Evolutionary conservation across 1,140 invertebrate genomes (phyloP).

Genomic region (Drosophila sucinea): DNA sequence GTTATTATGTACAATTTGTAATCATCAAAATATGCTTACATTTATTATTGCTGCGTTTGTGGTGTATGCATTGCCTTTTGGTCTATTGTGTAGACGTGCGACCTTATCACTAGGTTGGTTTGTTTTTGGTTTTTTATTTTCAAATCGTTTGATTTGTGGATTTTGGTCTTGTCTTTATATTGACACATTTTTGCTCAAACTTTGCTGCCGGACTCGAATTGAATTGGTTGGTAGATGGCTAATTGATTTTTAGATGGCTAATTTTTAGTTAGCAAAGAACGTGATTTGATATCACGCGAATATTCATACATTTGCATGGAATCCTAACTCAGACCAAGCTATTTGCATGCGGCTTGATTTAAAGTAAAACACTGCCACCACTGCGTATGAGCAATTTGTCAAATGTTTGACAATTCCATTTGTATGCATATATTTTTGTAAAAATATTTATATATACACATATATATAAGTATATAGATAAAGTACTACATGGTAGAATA

Average conservation of each 20-base stretch:
- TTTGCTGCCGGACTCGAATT: constrained; percentile 83
- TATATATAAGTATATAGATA: constrained; percentile 41
- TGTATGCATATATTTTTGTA: constrained; percentile 26
- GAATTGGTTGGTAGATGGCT: constrained; percentile 36
- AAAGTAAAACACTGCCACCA: constrained; percentile 83
- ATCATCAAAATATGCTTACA: background rate
- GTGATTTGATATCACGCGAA: constrained; percentile 35
- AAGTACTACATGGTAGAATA: constrained; percentile 14
- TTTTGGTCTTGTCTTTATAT: constrained; percentile 77
- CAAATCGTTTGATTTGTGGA: background rate
- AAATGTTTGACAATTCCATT: constrained; percentile 59
- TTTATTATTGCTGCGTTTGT: constrained; percentile 10
- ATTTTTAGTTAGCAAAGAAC: constrained; percentile 15
- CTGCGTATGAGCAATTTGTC: constrained; percentile 78
- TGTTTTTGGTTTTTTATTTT: constrained; percentile 16
- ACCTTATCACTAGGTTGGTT: constrained; percentile 70
- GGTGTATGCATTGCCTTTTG: constrained; percentile 63
- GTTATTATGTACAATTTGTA: constrained; percentile 46
- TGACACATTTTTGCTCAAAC: constrained; percentile 83
- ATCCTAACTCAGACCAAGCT: constrained; percentile 51
- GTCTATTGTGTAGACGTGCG: constrained; percentile 75
- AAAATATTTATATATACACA: too few species aligned
- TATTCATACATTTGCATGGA: constrained; percentile 16
- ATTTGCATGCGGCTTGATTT: constrained; percentile 66
- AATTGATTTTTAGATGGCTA: background rate